These are phyloP conservation scores for Aelia acuminata DNA, from an alignment of 2,888 invertebrate genomes.

Conservation along the genomic window DNA sequence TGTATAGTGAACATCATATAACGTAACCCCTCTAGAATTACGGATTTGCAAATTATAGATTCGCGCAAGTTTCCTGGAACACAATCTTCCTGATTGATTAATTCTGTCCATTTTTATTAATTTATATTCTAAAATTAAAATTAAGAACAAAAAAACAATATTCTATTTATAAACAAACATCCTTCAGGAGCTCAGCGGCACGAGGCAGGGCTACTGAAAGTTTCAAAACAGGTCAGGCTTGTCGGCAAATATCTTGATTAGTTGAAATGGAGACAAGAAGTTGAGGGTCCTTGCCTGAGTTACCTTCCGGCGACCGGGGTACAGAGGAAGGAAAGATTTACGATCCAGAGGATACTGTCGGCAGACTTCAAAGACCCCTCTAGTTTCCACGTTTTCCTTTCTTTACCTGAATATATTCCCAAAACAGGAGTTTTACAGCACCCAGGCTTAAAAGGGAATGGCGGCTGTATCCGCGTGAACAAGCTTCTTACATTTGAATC, in stretches of 20 bases:
- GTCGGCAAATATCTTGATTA: conserved; percentile 7
- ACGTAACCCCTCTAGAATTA: too few species aligned
- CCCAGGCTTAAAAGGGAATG: not conserved
- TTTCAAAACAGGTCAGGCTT: not conserved
- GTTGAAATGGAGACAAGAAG: conserved; percentile 1
- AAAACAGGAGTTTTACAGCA: conserved; percentile 16
- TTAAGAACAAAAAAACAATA: too few species aligned
- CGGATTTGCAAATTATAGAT: too few species aligned
- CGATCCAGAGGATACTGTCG: not conserved
- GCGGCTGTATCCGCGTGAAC: not conserved
- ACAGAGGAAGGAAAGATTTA: not conserved
- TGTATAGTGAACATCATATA: too few species aligned
- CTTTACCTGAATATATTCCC: not conserved
- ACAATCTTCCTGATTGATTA: too few species aligned
- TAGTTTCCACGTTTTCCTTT: not conserved
- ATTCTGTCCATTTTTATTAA: too few species aligned
- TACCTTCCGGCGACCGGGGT: not conserved
- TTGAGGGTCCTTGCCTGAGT: not conserved
- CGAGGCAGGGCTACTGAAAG: not conserved
- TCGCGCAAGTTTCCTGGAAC: too few species aligned
- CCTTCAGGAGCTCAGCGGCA: not conserved
- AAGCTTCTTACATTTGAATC: not conserved
- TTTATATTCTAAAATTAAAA: too few species aligned
- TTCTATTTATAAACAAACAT: too few species aligned
- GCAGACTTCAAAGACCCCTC: not conserved